These are phyloP conservation scores for Ganaspis sp. DNA, from an alignment of 1,140 invertebrate genomes.

Conservation along the genomic window DNA sequence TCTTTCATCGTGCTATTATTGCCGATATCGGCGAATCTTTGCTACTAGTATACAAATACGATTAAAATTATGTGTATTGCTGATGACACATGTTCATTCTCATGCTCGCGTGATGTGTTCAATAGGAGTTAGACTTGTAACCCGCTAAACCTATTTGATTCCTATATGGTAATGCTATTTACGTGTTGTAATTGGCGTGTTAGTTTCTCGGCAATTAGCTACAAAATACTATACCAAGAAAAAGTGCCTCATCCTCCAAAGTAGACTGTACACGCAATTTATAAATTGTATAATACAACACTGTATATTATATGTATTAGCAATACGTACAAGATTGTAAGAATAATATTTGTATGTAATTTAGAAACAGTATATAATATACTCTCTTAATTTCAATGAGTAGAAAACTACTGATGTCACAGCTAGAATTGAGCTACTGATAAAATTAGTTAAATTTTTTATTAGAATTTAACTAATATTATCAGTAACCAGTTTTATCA, in stretches of 20 bases:
- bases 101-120: slow-evolving; percentile 28
- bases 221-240: neutral
- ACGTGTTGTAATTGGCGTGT: slow-evolving; percentile 28
- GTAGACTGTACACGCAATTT: slow-evolving; percentile 3
- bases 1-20: neutral
- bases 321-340: too few species aligned
- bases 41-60: slow-evolving; percentile 9
- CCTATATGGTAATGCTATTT: slow-evolving; percentile 28
- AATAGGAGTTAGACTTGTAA: slow-evolving; percentile 27
- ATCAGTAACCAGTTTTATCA: too few species aligned
- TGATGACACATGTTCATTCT: slow-evolving; percentile 26
- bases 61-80: slow-evolving; percentile 28
- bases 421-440: too few species aligned
- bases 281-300: neutral
- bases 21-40: slow-evolving; percentile 10
- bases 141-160: slow-evolving; percentile 26
- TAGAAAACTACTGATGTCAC: too few species aligned
- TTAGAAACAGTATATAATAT: too few species aligned
- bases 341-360: too few species aligned
- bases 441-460: too few species aligned
- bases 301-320: too few species aligned
- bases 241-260: neutral
- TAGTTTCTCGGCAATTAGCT: slow-evolving; percentile 19
- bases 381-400: too few species aligned
- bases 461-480: too few species aligned